Base-by-base conservation (phyloP, 2,797 vertebrate genomes). In the Malacoraja senta region DNA sequence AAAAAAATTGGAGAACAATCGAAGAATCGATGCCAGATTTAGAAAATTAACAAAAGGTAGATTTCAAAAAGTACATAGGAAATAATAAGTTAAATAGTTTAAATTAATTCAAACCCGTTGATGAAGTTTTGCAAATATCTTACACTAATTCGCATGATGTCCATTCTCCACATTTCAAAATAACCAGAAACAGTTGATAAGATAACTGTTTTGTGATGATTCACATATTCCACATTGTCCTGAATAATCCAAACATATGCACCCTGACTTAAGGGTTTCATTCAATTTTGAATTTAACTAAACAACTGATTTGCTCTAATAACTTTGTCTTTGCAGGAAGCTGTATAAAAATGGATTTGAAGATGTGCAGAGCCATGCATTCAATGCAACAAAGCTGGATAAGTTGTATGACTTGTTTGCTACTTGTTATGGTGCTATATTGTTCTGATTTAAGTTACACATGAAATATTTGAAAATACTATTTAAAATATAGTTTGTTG, bases 301-400 rank as follows among this genome's bases (percentile, higher is more conserved):
- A 88, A 65, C 13, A 88, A 88, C 7, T 88, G 35, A 88, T 68
- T 17, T 63, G 35, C 21, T 88, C 84, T 2, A 93, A 93, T 44
- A 68, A 29, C 79, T 0, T 8, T 94, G 93, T 95, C 93, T 95
- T 95, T 94, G 93, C 95, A 99, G 98, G 95, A 98, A 98, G 95
- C 95, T 98, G 80, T 96, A 97, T 93, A 96, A 97, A 96, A 99
- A 98, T 81, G 97, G 98, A 95, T 98, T 99, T 95, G 96, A 97
- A 96, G 97, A 97, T 95, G 98, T 99, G 94, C 96, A 97, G 94
- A 96, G 97, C 83, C 96, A 98, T 9, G 98, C 98, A 0, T 98
- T 99, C 96, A 98, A 98, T 0, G 97, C 98, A 92, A 98, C 97
- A 38, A 98, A 97, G 68, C 95, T 99, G 95, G 97, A 97, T 96